Evolutionary conservation across 2,113 vertebrate species (phyloP), one percentile per base, ranked within the genome.

Genomic region (Bujurquina vittata): DNA sequence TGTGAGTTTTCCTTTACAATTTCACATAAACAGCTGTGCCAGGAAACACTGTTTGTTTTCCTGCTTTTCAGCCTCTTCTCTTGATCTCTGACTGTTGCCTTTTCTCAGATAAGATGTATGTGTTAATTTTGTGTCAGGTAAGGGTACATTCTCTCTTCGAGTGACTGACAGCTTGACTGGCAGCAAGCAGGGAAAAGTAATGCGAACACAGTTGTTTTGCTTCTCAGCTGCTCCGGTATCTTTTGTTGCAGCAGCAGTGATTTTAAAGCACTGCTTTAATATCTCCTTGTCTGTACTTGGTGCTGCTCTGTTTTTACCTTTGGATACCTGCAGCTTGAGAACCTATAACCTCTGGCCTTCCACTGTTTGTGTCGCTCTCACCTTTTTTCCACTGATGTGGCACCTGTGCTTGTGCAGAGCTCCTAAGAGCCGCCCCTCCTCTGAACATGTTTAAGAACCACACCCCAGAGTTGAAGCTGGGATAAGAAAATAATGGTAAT

Each of bases 161-260:
- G 73, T 63, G 65, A 87, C 49, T 86, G 90, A 81, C 86, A 88
- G 85, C 62, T 89, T 86, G 84, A 88, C 76, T 84, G 88, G 77
- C 87, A 87, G 87, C 75, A 69, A 75, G 56, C 1, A 1, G 60
- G 79, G 73, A 62, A 75, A 78, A 31, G 81, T 20, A 76, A 80
- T 12, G 75, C 11, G 2, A 22, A 33, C 26, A 55, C 79, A 62
- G 31, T 78, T 74, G 73, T 85, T 84, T 75, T 69, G 52, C 37
- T 54, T 26, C 29, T 10, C 56, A 18, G 29, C 18, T 29, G 14
- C 7, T 60, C 26, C 26, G 3, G 6, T 46, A 43, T 82, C 67
- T 73, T 75, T 86, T 85, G 69, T 86, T 49, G 33, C 60, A 18
- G 67, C 40, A 37, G 56, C 31, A 12, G 22, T 76, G 54, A 75